Evolutionary conservation across 2,797 vertebrate genomes (phyloP), one percentile per base, ranked within the genome.

Genomic region (Margarornis squamiger): DNA sequence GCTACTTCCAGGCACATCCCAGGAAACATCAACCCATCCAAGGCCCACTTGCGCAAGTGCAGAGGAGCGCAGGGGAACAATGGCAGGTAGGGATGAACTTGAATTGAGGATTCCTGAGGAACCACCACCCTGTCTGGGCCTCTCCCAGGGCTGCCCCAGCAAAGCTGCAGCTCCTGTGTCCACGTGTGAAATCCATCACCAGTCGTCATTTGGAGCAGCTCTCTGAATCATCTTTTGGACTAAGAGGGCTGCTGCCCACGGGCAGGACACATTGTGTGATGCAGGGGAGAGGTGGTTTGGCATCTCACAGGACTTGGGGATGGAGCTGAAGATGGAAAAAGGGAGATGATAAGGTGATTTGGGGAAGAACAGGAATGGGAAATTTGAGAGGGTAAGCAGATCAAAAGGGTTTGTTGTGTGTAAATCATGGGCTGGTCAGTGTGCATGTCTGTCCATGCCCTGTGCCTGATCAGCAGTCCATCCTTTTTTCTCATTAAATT

Each of bases 181-280:
- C n/a, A 24, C 6, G 3, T 66, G 23, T 65, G 45, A 61, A 67
- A 30, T 6, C 3, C 7, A 0, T 36, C 36, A 59, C 45, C 12
- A 3, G 2, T 18, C 49, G 18, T 43, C 8, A 10, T 7, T 0
- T 0, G 21, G 20, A 85, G 30, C 9, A 67, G 39, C 8, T 19
- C 29, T 46, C 29, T 61, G 46, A 30, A 30, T 59, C 29, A 38
- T 29, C 11, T 74, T 86, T 51, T 74, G 70, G 65, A 45, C 20
- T 34, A 19, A 38, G 30, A 30, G 17, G 4, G 7, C 11, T 66
- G 2, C 13, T n/a, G 45, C 32, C 18, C 38, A 30, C 32, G 15
- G 7, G 5, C 58, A 30, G 26, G 11, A 49, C 10, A 16, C 10
- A 4, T 32, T 4, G 4, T 12, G 41, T 30, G 27, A 12, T 71